These are phyloP conservation scores for Lithobates pipiens DNA, from an alignment of 2,797 vertebrate genomes.

Conservation along the genomic window DNA sequence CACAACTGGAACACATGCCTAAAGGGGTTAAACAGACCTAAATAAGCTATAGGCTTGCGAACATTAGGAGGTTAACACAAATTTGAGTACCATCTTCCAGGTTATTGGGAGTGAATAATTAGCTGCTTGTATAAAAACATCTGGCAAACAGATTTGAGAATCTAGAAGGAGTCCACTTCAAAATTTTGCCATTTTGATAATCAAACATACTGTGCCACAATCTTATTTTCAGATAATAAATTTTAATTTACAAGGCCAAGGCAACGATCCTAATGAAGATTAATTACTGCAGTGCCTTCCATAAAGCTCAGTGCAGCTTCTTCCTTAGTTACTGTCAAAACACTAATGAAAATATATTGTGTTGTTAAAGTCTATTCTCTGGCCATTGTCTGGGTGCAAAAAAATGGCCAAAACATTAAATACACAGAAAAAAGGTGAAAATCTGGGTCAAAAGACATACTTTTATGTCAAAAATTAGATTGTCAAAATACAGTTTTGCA, in stretches of 20 bases:
- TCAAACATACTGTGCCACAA: constrained; percentile 70
- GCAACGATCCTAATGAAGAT: constrained; percentile 75
- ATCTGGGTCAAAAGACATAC: neutral
- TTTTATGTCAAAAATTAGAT: neutral
- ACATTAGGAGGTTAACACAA: neutral
- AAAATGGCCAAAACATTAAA: constrained; percentile 31
- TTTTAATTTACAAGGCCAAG: constrained; percentile 73
- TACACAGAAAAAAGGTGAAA: neutral
- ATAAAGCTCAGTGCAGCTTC: constrained; percentile 67
- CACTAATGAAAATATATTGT: constrained; percentile 69
- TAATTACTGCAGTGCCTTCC: constrained; percentile 75
- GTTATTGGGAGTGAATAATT: constrained; percentile 63
- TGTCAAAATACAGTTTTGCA: neutral
- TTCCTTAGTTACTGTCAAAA: constrained; percentile 69
- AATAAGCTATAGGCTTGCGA: neutral
- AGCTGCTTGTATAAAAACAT: constrained; percentile 63
- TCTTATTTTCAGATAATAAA: constrained; percentile 68
- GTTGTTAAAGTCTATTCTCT: constrained; percentile 62
- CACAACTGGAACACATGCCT: too few relatives aligned
- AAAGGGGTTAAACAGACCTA: neutral
- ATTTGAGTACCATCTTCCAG: constrained; percentile 33
- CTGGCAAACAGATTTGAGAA: constrained; percentile 63
- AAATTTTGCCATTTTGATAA: constrained; percentile 69
- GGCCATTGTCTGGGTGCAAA: constrained; percentile 57
- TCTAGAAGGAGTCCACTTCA: constrained; percentile 56